A percentile compares a stretch with the other conserved stretches of the same genome.
phyloP scores from a whole-genome alignment of 2,888 invertebrate species.

The Hyles lineata region DNA sequence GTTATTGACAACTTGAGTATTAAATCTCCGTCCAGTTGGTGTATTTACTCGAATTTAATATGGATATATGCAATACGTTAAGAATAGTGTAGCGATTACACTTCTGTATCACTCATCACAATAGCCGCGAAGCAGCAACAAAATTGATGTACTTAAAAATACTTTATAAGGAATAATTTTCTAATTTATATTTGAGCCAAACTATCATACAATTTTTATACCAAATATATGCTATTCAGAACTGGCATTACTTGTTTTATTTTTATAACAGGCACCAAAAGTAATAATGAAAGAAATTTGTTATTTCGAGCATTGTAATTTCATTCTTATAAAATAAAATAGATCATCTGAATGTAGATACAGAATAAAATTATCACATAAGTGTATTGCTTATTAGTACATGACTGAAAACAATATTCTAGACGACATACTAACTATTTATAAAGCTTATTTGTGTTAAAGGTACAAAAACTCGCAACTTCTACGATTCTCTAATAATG shows the following conservation, averaged over 20 bases:
- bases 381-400: conserved; percentile 6
- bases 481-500: neutral
- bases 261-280: conserved; percentile 33
- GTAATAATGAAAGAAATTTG: conserved; percentile 42
- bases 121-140: conserved; percentile 8
- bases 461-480: conserved; percentile 3
- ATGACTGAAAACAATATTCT: conserved; percentile 8
- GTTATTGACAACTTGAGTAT: neutral
- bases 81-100: neutral
- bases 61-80: neutral
- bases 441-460: neutral
- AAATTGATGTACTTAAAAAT: conserved; percentile 5
- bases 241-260: conserved; percentile 36
- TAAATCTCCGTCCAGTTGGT: conserved; percentile 18
- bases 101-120: neutral
- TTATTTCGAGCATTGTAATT: conserved; percentile 67
- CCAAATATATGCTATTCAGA: conserved; percentile 76
- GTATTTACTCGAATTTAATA: neutral
- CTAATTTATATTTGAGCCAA: conserved; percentile 59
- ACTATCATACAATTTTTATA: conserved; percentile 75
- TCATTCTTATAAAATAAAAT: conserved; percentile 53
- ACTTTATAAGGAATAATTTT: conserved; percentile 8
- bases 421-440: conserved; percentile 2
- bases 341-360: conserved; percentile 31
- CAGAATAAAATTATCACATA: conserved; percentile 22